Evolutionary conservation across 1,140 invertebrate species (phyloP).

Genomic region (Conus ventricosus): DNA sequence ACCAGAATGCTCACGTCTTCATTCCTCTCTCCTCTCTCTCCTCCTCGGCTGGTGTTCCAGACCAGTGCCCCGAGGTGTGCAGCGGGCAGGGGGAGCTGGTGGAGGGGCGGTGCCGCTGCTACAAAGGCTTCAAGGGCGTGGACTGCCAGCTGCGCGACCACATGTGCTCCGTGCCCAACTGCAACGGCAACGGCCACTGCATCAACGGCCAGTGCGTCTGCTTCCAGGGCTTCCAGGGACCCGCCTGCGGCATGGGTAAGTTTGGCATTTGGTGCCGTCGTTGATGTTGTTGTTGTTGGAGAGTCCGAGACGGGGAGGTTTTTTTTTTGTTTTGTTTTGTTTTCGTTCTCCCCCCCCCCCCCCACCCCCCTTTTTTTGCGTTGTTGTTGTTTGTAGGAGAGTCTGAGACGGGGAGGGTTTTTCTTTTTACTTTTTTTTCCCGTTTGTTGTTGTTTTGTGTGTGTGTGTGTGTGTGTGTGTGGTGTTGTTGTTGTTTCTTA

Average conservation of each 20-base stretch:
- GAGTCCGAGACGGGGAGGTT: neutral
- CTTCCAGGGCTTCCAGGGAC: slow-evolving; percentile 69
- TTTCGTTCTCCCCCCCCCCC: too few relatives aligned
- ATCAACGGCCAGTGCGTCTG: slow-evolving; percentile 73
- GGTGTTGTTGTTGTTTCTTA: too few relatives aligned
- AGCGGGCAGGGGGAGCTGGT: slow-evolving; percentile 72
- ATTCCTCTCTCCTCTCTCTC: neutral
- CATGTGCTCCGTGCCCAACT: slow-evolving; percentile 71
- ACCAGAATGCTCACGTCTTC: neutral
- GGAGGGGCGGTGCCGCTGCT: slow-evolving; percentile 71
- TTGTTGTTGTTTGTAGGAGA: too few relatives aligned
- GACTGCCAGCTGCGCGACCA: slow-evolving; percentile 71
- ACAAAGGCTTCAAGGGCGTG: slow-evolving; percentile 71
- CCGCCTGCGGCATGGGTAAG: slow-evolving; percentile 71
- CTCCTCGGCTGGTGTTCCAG: slow-evolving; percentile 46
- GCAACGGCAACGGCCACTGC: slow-evolving; percentile 73
- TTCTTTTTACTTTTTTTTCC: too few relatives aligned
- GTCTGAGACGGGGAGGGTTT: too few relatives aligned
- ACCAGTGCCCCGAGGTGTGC: slow-evolving; percentile 83
- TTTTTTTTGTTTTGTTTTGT: neutral
- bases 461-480: too few relatives aligned
- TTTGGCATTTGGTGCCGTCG: neutral
- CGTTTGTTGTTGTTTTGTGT: too few relatives aligned
- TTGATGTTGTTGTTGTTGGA: neutral
- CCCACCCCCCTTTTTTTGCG: too few relatives aligned